phyloP scores from a whole-genome alignment of 37 sponge, comb jelly and placozoan genomes.

The Hormiphora californensis region DNA sequence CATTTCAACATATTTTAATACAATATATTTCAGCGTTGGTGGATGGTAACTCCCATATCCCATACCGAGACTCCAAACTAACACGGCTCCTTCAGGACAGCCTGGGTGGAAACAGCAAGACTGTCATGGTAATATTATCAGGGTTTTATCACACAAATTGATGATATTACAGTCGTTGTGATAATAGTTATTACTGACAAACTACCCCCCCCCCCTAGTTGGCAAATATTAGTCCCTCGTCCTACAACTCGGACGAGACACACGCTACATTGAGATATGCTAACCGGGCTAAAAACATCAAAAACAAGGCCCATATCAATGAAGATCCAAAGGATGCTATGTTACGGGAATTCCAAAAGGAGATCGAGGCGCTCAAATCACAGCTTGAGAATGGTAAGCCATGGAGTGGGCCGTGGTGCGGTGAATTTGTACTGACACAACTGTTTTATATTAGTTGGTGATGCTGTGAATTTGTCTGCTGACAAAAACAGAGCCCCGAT shows the following conservation, averaged over 20 bases:
- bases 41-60: conserved; percentile 86
- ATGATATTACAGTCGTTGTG: background rate
- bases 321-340: conserved; percentile 99
- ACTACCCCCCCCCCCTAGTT: conserved; percentile 58
- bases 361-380: conserved; percentile 78
- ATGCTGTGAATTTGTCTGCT: too few species aligned
- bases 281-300: conserved; percentile 90
- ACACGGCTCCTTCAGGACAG: conserved; percentile 95
- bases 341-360: conserved; percentile 94
- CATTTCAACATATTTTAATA: too few species aligned
- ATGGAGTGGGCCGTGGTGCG: too few species aligned
- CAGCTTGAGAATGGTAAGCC: conserved; percentile 65
- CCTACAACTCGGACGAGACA: conserved; percentile 89
- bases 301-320: conserved; percentile 92
- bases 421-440: too few species aligned
- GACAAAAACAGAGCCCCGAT: too few species aligned
- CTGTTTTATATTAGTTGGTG: too few species aligned
- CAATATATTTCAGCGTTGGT: conserved; percentile 68
- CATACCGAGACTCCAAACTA: conserved; percentile 92
- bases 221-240: conserved; percentile 94
- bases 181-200: background rate
- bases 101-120: conserved; percentile 96
- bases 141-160: background rate
- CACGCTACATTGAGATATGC: conserved; percentile 92
- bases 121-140: conserved; percentile 78